Evolutionary conservation across 2,797 vertebrate species (phyloP), one percentile per base, ranked within the genome.

Genomic region (Myripristis jacobus): DNA sequence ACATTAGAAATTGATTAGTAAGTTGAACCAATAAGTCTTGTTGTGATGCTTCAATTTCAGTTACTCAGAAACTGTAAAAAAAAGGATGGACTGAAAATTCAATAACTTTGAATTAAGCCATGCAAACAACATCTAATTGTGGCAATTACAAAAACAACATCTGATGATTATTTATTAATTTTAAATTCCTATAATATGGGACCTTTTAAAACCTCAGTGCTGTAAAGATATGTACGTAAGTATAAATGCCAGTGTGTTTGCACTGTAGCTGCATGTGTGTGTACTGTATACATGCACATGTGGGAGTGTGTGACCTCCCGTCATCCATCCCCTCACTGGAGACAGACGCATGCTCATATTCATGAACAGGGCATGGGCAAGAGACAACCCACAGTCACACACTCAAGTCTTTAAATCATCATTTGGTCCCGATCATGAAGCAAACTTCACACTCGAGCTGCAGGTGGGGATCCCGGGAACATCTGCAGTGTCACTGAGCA

Each of bases 341-440:
- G 34, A 38, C 21, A 50, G 21, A 41, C 70, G 31, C 24, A 22
- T 55, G 34, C 9, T 47, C 25, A 55, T 9, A 5, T 76, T 8
- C 16, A 31, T 43, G 36, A 47, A 24, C 48, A 60, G 8, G 36
- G 12, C n/a, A 16, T 41, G 24, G 25, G 4, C 18, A 29, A 48
- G 22, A 61, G 55, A 36, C 19, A 25, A 15, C 47, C 54, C 54
- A 69, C 22, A 56, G 24, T 54, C 56, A 51, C 57, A 54, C 13
- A 25, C 25, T 19, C 2, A 29, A 19, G 57, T 77, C 43, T 72
- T 50, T 24, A 51, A 10, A 48, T 65, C 3, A 25, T n/a, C 0
- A n/a, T 50, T 69, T 71, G 24, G 22, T 71, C 36, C n/a, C 8
- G 34, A 68, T 69, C 0, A 31, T 25, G 24, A 73, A 68, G 27